Evolutionary conservation across 2,888 invertebrate species (phyloP).

Genomic region (Leptopilina myrica): DNA sequence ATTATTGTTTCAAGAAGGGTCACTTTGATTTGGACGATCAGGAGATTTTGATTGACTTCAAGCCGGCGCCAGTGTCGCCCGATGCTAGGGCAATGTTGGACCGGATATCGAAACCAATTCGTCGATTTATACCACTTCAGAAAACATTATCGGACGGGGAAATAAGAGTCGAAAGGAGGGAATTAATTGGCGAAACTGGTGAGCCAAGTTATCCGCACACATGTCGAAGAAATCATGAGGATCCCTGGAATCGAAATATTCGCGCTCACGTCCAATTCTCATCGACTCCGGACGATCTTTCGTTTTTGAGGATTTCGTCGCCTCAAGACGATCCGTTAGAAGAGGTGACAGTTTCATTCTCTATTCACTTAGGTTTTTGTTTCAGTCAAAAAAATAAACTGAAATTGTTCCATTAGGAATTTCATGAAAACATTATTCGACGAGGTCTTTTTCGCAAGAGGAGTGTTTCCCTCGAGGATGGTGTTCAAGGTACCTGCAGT

Average conservation of each 20-base stretch:
- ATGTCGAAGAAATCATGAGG: conserved; percentile 73
- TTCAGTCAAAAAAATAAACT: no score
- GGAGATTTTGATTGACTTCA: conserved; percentile 92
- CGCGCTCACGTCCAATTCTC: conserved; percentile 73
- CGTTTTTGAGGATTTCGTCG: conserved; percentile 68
- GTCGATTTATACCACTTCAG: conserved; percentile 79
- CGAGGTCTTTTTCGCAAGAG: conserved; percentile 86
- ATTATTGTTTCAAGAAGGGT: neutral
- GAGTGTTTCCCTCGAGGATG: conserved; percentile 85
- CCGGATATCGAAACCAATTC: conserved; percentile 70
- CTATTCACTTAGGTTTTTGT: no score
- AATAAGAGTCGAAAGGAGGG: conserved; percentile 79
- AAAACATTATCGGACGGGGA: conserved; percentile 91
- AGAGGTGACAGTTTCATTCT: conserved; percentile 62
- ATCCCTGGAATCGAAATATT: conserved; percentile 70
- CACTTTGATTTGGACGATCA: conserved; percentile 77
- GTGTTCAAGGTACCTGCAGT: conserved; percentile 72
- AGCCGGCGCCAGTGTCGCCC: conserved; percentile 85
- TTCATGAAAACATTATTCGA: conserved; percentile 88
- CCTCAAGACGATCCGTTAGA: conserved; percentile 71
- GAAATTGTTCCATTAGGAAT: conserved; percentile 78
- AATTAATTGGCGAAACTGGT: conserved; percentile 74
- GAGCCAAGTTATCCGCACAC: conserved; percentile 76
- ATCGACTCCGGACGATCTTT: conserved; percentile 74
- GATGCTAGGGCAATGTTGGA: conserved; percentile 78